Evolutionary conservation across 2,888 invertebrate species (phyloP).

Genomic region (Amphipyra tragopoginis): DNA sequence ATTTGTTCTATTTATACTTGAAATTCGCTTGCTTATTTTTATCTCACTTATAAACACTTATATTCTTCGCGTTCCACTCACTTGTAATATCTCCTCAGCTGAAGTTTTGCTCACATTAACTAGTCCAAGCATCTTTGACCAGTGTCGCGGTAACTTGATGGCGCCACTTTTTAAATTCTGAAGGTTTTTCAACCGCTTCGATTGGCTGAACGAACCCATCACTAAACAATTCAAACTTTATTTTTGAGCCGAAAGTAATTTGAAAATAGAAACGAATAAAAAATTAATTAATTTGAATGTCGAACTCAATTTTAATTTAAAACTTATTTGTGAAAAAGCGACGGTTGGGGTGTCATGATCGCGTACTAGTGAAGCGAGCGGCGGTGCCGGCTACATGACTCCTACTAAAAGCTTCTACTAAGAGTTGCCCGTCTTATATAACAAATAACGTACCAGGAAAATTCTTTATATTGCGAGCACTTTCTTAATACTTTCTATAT

Average conservation of each 20-base stretch:
- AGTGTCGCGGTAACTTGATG: slow-evolving; percentile 77
- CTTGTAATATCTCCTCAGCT: slow-evolving; percentile 77
- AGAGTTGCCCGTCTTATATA: slow-evolving; percentile 39
- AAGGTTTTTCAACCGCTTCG: slow-evolving; percentile 70
- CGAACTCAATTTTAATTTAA: slow-evolving; percentile 9
- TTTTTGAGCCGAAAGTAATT: not conserved
- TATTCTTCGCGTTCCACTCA: slow-evolving; percentile 58
- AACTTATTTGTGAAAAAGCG: slow-evolving; percentile 31
- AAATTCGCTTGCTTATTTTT: not conserved
- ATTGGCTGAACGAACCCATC: slow-evolving; percentile 70
- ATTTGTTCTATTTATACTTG: not conserved
- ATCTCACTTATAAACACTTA: not conserved
- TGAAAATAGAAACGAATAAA: not conserved
- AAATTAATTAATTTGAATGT: not conserved
- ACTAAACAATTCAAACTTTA: slow-evolving; percentile 25
- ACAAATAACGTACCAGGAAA: slow-evolving; percentile 23
- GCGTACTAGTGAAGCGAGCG: slow-evolving; percentile 58
- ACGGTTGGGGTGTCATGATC: slow-evolving; percentile 31
- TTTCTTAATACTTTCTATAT: slow-evolving; percentile 17
- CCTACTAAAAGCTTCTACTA: slow-evolving; percentile 58
- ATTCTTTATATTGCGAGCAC: slow-evolving; percentile 8
- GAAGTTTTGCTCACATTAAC: slow-evolving; percentile 68
- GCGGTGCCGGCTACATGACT: slow-evolving; percentile 60
- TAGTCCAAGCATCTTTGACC: slow-evolving; percentile 80
- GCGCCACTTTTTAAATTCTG: slow-evolving; percentile 77